Evolutionary conservation across 2,888 invertebrate genomes (phyloP), one percentile per base, ranked within the genome.

Genomic region (Bellardia bayeri): DNA sequence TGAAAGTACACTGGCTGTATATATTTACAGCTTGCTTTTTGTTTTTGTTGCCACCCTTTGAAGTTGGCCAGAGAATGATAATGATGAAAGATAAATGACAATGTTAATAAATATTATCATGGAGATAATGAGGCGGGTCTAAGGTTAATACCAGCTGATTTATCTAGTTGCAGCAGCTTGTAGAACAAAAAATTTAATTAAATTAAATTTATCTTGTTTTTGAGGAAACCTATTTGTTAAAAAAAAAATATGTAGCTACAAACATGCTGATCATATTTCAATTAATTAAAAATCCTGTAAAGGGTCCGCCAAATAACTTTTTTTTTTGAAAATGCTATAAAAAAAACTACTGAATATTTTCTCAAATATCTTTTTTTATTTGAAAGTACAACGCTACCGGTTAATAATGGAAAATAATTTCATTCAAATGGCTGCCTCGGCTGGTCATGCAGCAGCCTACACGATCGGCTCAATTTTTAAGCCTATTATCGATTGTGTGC

Each of bases 21-120:
- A 51, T 82, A 66, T 84, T 82, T 81, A 72, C 74, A 78, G 78
- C 54, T 82, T 84, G 61, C 81, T 74, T 37, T 58, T 23, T 37
- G 11, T 49, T 23, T 23, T 23, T 1, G 23, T 23, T 23, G 30
- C 13, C 78, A 63, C 6, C 11, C 75, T 40, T 49, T 23, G n/a
- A 42, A 66, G 40, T 33, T 49, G 11, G 14, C n/a, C 9, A 30
- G n/a, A 30, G 49, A 16, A 69, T n/a, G 37, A 54, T 78, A 37
- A 23, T 14, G 11, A 42, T 69, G 64, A 66, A 82, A 75, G 82
- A 79, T 71, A 79, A 79, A 87, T 85, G 79, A 82, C 75, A 87
- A 64, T 85, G 74, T 74, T 82, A 74, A 82, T 82, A 75, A 78
- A 82, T 74, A 49, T 66, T 74, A 74, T 58, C 66, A 66, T 0